A percentile compares a stretch with the other conserved stretches of the same genome.
These are phyloP conservation scores for Tiphia femorata DNA, from an alignment of 2,888 invertebrate genomes.

Conservation along the genomic window DNA sequence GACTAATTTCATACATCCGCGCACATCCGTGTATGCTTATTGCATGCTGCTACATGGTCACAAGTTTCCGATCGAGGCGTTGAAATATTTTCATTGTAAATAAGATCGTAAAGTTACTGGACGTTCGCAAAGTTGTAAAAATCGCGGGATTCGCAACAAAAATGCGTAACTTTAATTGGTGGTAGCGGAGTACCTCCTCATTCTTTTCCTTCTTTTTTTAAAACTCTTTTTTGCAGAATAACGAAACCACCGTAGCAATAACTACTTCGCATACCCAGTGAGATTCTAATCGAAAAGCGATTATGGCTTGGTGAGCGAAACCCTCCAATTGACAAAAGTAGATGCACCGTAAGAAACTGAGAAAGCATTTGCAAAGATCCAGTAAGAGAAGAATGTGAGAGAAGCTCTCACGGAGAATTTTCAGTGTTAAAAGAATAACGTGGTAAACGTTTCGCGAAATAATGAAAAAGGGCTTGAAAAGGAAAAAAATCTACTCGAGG, in stretches of 20 bases:
- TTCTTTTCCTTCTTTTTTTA: too few relatives aligned
- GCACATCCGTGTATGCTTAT: too few relatives aligned
- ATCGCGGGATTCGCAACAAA: background rate
- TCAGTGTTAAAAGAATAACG: background rate
- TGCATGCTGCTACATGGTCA: too few relatives aligned
- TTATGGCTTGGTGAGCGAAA: slow-evolving; percentile 25
- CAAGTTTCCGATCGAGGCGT: slow-evolving; percentile 26
- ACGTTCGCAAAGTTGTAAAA: background rate
- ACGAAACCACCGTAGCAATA: slow-evolving; percentile 4
- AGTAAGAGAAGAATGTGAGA: background rate
- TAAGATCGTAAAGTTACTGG: slow-evolving; percentile 11
- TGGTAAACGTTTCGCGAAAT: slow-evolving; percentile 8
- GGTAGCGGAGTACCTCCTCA: too few relatives aligned
- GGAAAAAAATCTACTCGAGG: background rate
- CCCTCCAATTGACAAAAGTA: background rate
- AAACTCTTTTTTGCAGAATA: background rate
- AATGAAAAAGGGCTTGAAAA: slow-evolving; percentile 30
- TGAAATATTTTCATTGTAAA: slow-evolving; percentile 24
- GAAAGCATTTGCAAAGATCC: background rate
- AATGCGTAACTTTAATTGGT: too few relatives aligned
- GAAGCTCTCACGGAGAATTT: background rate
- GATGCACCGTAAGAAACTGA: background rate
- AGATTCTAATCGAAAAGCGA: background rate
- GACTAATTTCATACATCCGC: too few relatives aligned
- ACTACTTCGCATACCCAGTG: too few relatives aligned